Percentiles rank a stretch among this genome's conserved stretches.
Evolutionary conservation across 2,113 vertebrate genomes (phyloP).

Genomic region (Phylloscopus trochiloides): DNA sequence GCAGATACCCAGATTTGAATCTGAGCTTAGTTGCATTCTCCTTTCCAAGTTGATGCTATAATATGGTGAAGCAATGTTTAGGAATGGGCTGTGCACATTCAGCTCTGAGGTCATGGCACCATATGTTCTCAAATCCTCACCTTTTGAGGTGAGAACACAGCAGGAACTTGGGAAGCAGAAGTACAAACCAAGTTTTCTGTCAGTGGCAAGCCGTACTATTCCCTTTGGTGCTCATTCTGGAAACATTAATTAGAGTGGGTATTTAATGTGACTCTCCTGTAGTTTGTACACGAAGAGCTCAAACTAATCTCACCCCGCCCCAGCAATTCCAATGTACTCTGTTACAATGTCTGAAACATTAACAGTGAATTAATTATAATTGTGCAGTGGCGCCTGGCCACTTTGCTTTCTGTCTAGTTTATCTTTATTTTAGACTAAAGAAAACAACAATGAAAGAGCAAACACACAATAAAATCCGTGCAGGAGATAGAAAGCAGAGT

Average conservation of each 20-base stretch:
- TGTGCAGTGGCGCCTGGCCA: slow-evolving; percentile 65
- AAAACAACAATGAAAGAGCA: slow-evolving; percentile 51
- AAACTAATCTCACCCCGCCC: slow-evolving; percentile 41
- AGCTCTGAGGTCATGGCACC: neutral
- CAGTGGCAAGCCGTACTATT: neutral
- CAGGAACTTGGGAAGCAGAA: neutral
- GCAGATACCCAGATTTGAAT: neutral
- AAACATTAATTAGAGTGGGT: slow-evolving; percentile 46
- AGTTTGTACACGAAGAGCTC: slow-evolving; percentile 25
- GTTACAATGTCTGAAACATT: slow-evolving; percentile 50
- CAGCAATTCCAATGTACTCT: slow-evolving; percentile 41
- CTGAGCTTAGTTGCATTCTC: neutral
- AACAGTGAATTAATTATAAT: slow-evolving; percentile 65
- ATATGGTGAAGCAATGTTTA: neutral
- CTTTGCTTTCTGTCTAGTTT: slow-evolving; percentile 62
- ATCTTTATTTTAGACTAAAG: slow-evolving; percentile 61
- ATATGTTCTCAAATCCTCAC: neutral
- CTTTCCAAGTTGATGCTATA: neutral
- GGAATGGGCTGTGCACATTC: neutral
- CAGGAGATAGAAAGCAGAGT: slow-evolving; percentile 26
- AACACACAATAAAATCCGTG: slow-evolving; percentile 12
- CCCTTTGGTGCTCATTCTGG: slow-evolving; percentile 27
- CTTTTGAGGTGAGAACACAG: neutral
- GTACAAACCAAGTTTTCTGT: neutral
- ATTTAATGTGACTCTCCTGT: slow-evolving; percentile 46